A percentile compares a stretch with the other conserved stretches of the same genome.
phyloP scores from a whole-genome alignment of 1,140 invertebrate species.

The Vollenhovia emeryi region DNA sequence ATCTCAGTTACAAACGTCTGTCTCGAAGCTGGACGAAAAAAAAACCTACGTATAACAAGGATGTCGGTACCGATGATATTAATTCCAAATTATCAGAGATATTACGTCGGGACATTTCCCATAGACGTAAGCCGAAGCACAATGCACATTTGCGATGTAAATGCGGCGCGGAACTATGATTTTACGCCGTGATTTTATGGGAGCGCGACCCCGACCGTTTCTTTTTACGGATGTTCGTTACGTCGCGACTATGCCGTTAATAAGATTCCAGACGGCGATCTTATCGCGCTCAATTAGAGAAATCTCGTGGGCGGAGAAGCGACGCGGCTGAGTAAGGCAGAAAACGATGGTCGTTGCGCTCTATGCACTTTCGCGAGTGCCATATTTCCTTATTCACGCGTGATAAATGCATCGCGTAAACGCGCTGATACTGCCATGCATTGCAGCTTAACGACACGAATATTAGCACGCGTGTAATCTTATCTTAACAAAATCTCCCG shows the following conservation, averaged over 20 bases:
- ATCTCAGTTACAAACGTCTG: slow-evolving; percentile 28
- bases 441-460: neutral
- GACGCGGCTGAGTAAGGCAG: slow-evolving; percentile 26
- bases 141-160: slow-evolving; percentile 4
- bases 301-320: slow-evolving; percentile 19
- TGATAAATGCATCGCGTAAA: slow-evolving; percentile 4
- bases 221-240: slow-evolving; percentile 46
- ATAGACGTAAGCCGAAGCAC: neutral
- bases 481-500: neutral
- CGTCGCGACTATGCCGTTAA: slow-evolving; percentile 15
- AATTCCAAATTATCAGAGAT: slow-evolving; percentile 4
- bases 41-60: neutral
- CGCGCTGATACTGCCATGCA: neutral
- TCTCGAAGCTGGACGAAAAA: neutral
- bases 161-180: slow-evolving; percentile 24
- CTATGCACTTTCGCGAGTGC: slow-evolving; percentile 11
- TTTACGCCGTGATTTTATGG: neutral
- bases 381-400: neutral
- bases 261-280: slow-evolving; percentile 34
- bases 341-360: slow-evolving; percentile 27
- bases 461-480: neutral
- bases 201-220: slow-evolving; percentile 7
- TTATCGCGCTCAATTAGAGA: slow-evolving; percentile 59
- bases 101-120: neutral
- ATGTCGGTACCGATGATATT: neutral